These are phyloP conservation scores for Alaudala cheleensis DNA, from an alignment of 2,113 vertebrate species.

Conservation along the genomic window DNA sequence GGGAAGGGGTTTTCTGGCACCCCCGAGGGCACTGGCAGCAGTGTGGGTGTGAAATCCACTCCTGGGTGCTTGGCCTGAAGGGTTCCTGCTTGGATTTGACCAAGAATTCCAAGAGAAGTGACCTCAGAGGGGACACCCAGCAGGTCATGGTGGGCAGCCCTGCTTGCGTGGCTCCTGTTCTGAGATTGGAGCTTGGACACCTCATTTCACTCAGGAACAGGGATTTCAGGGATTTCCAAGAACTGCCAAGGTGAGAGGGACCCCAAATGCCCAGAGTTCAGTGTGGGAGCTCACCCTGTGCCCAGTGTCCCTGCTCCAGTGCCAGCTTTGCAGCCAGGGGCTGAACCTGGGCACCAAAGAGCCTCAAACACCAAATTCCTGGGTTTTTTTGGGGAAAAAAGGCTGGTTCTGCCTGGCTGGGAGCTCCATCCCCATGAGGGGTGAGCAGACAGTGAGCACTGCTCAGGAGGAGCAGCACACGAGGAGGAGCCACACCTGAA, in stretches of 20 bases:
- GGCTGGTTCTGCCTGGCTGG: background rate
- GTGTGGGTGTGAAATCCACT: background rate
- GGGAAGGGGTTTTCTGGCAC: background rate
- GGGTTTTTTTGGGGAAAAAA: background rate
- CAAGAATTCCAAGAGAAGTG: background rate
- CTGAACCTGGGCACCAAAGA: background rate
- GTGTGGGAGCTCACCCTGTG: background rate
- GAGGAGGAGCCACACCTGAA: rapidly evolving
- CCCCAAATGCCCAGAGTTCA: rapidly evolving
- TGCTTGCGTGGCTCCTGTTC: background rate
- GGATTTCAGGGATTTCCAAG: background rate
- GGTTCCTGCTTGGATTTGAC: background rate
- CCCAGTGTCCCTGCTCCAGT: rapidly evolving
- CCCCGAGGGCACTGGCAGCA: background rate
- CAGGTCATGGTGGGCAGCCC: rapidly evolving
- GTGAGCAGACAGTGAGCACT: background rate
- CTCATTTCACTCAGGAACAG: background rate
- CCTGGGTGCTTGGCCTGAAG: background rate
- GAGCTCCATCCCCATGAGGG: rapidly evolving
- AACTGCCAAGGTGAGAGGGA: background rate
- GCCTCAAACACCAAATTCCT: rapidly evolving
- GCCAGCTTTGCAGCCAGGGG: background rate
- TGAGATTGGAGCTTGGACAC: rapidly evolving
- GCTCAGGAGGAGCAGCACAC: background rate
- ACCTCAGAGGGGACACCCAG: background rate